Conservation (phyloP, 2,113 vertebrate species). For the Rana temporaria region DNA sequence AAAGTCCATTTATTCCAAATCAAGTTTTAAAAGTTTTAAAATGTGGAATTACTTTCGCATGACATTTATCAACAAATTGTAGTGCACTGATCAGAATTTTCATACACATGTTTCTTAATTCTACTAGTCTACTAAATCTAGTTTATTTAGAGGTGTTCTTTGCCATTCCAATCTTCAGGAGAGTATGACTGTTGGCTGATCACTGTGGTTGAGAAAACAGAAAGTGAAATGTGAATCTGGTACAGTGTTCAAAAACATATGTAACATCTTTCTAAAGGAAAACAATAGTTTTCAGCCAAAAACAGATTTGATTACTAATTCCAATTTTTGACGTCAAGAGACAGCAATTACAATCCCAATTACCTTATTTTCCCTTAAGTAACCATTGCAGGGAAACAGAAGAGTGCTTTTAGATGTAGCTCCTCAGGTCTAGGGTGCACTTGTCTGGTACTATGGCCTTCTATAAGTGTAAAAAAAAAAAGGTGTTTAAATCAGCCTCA, state of each 20-base stretch:
- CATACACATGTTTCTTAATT: too few relatives aligned
- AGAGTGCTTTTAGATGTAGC: slow-evolving; percentile 30
- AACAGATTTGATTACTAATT: slow-evolving; percentile 34
- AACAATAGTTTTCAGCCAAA: slow-evolving; percentile 41
- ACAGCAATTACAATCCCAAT: slow-evolving; percentile 44
- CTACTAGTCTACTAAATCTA: too few relatives aligned
- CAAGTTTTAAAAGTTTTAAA: too few relatives aligned
- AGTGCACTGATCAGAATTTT: too few relatives aligned
- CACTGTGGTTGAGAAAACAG: too few relatives aligned
- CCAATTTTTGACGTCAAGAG: slow-evolving; percentile 45
- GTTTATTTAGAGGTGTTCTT: too few relatives aligned
- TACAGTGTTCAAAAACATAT: not conserved
- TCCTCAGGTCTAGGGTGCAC: slow-evolving; percentile 10
- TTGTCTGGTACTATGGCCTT: slow-evolving; percentile 23
- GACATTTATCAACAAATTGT: too few relatives aligned
- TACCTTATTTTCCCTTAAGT: slow-evolving; percentile 40
- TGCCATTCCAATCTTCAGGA: too few relatives aligned
- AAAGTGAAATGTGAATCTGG: too few relatives aligned
- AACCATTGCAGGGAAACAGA: slow-evolving; percentile 24
- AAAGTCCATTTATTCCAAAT: too few relatives aligned
- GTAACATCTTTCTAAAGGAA: not conserved
- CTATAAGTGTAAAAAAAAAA: slow-evolving; percentile 31
- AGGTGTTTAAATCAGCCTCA: slow-evolving; percentile 38
- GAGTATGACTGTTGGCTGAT: too few relatives aligned
- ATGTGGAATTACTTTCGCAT: too few relatives aligned